A percentile compares a stretch with the other conserved stretches of the same genome.
Conservation (phyloP, 2,113 vertebrate genomes). For the Crocuta crocuta region DNA sequence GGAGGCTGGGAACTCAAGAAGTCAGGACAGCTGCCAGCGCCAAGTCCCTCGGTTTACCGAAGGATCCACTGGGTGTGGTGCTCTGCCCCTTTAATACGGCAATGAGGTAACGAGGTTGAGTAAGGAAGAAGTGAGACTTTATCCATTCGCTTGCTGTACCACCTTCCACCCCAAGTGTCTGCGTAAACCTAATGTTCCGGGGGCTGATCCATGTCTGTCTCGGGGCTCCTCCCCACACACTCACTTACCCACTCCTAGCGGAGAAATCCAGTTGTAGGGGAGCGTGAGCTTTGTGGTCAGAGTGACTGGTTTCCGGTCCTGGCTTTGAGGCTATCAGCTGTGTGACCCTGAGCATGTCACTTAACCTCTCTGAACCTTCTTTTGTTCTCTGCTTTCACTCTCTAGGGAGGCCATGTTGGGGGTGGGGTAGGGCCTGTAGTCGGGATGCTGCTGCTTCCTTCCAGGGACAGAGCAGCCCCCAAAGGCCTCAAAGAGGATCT, state of each 20-base stretch:
- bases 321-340: neutral
- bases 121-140: accelerated
- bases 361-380: neutral
- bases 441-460: too few species aligned
- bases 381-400: neutral
- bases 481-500: neutral
- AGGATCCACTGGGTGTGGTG: accelerated
- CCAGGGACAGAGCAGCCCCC: neutral
- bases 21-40: accelerated
- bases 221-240: accelerated
- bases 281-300: neutral
- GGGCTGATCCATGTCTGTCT: neutral
- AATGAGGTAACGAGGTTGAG: too few species aligned
- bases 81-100: accelerated
- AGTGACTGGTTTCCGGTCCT: neutral
- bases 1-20: neutral
- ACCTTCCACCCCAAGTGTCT: neutral
- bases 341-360: neutral
- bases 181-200: neutral
- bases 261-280: too few species aligned
- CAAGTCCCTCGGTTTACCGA: neutral
- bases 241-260: neutral
- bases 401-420: neutral
- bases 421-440: neutral
- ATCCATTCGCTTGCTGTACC: too few species aligned